phyloP scores from a whole-genome alignment of 2,113 vertebrate genomes.

The Seriola quinqueradiata region DNA sequence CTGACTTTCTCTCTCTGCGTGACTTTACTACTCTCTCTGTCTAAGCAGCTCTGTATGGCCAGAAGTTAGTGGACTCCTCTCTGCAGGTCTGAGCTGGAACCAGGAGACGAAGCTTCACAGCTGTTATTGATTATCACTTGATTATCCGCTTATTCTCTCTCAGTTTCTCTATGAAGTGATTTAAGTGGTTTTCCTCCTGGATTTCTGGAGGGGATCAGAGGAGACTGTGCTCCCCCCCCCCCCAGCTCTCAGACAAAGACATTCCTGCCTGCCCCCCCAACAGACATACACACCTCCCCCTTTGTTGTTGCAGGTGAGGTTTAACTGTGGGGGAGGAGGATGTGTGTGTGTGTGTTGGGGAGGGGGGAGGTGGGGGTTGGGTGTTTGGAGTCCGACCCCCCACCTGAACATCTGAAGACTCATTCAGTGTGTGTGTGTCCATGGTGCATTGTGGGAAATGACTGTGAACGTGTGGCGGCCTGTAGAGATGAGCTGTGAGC shows the following conservation, averaged over 20 bases:
- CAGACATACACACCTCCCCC: slow-evolving; percentile 9
- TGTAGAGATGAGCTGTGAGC: slow-evolving; percentile 18
- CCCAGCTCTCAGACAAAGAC: slow-evolving; percentile 52
- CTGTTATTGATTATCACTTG: too few relatives aligned
- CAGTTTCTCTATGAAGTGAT: neutral
- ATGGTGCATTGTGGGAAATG: slow-evolving; percentile 34
- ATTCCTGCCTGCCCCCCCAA: slow-evolving; percentile 51
- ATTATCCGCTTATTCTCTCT: too few relatives aligned
- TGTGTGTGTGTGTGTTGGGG: slow-evolving; percentile 24
- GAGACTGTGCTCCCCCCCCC: neutral
- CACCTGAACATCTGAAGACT: slow-evolving; percentile 56
- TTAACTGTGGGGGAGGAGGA: neutral
- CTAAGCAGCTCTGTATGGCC: neutral
- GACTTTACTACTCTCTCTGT: neutral
- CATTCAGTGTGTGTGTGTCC: slow-evolving; percentile 17
- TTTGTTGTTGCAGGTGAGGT: neutral
- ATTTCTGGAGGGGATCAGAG: neutral
- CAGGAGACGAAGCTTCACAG: too few relatives aligned
- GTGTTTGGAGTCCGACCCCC: slow-evolving; percentile 45
- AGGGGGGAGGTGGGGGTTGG: neutral
- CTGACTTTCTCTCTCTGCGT: neutral
- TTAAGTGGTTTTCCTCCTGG: neutral
- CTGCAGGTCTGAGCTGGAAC: too few relatives aligned
- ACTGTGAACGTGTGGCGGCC: slow-evolving; percentile 42
- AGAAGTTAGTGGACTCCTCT: too few relatives aligned